Base-by-base conservation (phyloP, 2,113 vertebrate genomes). In the Anolis carolinensis region DNA sequence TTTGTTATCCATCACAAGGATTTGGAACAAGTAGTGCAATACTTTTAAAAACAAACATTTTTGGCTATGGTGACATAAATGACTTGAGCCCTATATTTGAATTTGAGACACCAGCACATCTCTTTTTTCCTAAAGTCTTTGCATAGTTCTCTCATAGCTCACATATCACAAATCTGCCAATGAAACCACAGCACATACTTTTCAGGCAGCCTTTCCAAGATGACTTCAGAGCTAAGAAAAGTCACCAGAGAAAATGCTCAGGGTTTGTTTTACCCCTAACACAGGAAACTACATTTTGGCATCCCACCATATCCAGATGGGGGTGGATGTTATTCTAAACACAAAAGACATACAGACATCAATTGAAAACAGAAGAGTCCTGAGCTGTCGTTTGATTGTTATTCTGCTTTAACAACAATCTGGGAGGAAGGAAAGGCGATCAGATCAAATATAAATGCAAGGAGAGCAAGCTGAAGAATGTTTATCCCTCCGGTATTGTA, bases 321-420 rank as follows among this genome's bases (percentile, higher is more conserved):
- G 36, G 67, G 27, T 62, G 30, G 9, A 11, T 44, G 73, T 6
- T 9, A 23, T 86, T 90, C 39, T 88, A 92, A 8, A 30, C 36
- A 76, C 72, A 84, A 84, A 84, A 74, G 91, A 88, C 89, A 92
- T 75, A 88, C 27, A 84, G 78, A 92, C 89, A 87, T 1, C 55
- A 65, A 86, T 32, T 50, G 36, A 59, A 89, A 90, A 34, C 50
- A 90, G 85, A 91, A 83, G 73, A 77, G 79, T 88, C 75, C 73
- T 85, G 83, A 65, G 23, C 83, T 71, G 83, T 52, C 13, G 3
- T 25, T 55, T 25, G 62, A 84, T 48, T 86, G 7, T 74, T 89
- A 74, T 81, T 90, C 52, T 89, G 50, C 77, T 89, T 77, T 72
- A 87, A 27, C 84, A 84, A 81, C 52, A 87, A 90, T 82, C 81